Evolutionary conservation across 1,140 invertebrate species (phyloP), one percentile per base, ranked within the genome.

Genomic region (Aphaenogaster ashmeadi): DNA sequence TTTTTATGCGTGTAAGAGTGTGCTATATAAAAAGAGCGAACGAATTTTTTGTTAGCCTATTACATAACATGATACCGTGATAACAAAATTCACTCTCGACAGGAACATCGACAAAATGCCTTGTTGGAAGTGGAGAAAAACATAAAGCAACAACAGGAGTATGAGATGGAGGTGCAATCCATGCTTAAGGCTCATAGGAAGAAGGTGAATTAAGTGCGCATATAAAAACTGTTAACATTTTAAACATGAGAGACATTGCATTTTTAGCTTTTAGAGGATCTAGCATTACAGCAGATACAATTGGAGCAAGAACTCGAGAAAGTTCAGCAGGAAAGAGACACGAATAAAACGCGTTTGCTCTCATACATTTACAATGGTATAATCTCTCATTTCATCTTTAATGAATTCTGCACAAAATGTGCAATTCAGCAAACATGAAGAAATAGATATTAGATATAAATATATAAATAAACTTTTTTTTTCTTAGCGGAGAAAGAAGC

Each of bases 291-390:
- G 89, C 97, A 97, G 93, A 96, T 95, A 77, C 96, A 97, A 89
- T 93, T 97, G 38, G 97, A 97, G 91, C 93, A 92, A 85, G 96
- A 97, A 94, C 96, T 97, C 74, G 96, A 96, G 85, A 97, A 96
- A 94, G 95, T 97, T 85, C 97, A 98, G 91, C 96, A 96, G 89
- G 94, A 96, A 89, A 96, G 95, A 93, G 97, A 97, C 90, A 87
- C 94, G 36, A 97, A 97, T 87, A 95, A 97, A 91, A 95, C 96
- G 88, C 95, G 95, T 91, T 94, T 98, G 47, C 91, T 95, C 41
- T 93, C 93, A 4, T 93, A 93, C 18, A 94, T 95, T 92, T 93
- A 93, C 56, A 92, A 94, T 80, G 94, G 94, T 95, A 93, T 71
- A 60, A 81, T 62, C 60, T 84, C 6, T 47, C 27, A 27, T 21